Evolutionary conservation across 2,113 vertebrate species (phyloP), one percentile per base, ranked within the genome.

Genomic region (Ptilorrhoa leucosticta): DNA sequence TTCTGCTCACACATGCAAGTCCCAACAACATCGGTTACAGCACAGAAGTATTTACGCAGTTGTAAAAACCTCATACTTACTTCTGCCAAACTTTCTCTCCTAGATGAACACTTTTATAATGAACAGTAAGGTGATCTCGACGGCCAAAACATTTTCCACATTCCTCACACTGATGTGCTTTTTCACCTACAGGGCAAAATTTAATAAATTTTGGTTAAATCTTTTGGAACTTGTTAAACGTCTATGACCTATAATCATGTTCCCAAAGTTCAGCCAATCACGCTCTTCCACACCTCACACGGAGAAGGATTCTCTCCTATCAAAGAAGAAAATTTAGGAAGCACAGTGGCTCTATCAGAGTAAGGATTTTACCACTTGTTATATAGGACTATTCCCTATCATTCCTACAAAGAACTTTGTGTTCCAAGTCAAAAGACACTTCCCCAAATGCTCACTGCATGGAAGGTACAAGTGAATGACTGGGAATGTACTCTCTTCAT

Each of bases 41-140:
- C 11, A 68, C 13, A n/a, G 20, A 89, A 50, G 31, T 10, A 50
- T 53, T 84, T 64, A 73, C 1, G 1, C 79, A 80, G 37, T 5
- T 80, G 47, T 20, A 64, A 64, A 78, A 86, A 47, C 0, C 1
- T 19, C 44, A 26, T 28, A 98, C 98, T 98, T 98, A 99, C 99
- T 99, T 99, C 95, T 99, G 99, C 99, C 99, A 99, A 44, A 99
- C 98, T 91, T 99, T 99, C 95, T 99, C 99, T 94, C 99, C 99
- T 50, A 99, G 96, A 96, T 99, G 99, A 90, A 99, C 99, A 35
- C 98, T 99, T 97, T 98, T 99, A 92, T 99, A 99, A 96, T 99
- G 99, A 90, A 99, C 99, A 9, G 99, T 99, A 90, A 99, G 98
- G 71, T 99, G 99, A 93, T 99, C 99, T 56, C 99, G 98, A 39